Base-by-base conservation (phyloP, 2,888 invertebrate species). In the Xestia c-nigrum region DNA sequence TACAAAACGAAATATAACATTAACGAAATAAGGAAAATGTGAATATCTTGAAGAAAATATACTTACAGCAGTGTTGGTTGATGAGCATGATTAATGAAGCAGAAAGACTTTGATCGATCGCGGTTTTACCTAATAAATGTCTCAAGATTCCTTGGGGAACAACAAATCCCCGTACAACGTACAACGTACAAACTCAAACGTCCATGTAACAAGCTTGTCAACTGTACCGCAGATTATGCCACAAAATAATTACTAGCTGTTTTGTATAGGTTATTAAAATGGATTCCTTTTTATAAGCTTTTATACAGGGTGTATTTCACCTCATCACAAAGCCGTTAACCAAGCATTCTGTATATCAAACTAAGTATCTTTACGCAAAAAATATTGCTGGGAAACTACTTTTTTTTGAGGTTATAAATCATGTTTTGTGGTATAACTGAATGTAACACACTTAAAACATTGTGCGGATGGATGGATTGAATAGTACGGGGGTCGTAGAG, bases 21-120 rank as follows among this genome's bases (percentile, higher is more conserved):
- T 90, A 92, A 90, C 89, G 83, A 92, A 93, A 94, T 92, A 92
- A 91, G 92, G 91, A 93, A 95, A 94, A 93, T 91, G 90, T 90
- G 91, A 90, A 92, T 93, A 94, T 92, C 92, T 93, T 89, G 88
- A 92, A 91, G 91, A 93, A 95, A 94, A 93, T 93, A 93, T 93
- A 91, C 81, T 78, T 66, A 74, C 89, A 90, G 87, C 89, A 90
- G 88, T 89, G 89, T 88, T 90, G 88, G 91, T 92, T 95, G 94
- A 96, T 95, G 95, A 95, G 94, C 93, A 94, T 95, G 96, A 96
- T 96, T 95, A 95, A 96, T 96, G 96, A 95, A 95, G 88, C 93
- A 91, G 92, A 94, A 94, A 93, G 95, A 95, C 95, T 94, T 95
- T 96, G 95, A 96, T 96, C 94, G 95, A 96, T 96, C 94, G 92